phyloP scores from a whole-genome alignment of 1,140 invertebrate genomes.

The Lethrus apterus region DNA sequence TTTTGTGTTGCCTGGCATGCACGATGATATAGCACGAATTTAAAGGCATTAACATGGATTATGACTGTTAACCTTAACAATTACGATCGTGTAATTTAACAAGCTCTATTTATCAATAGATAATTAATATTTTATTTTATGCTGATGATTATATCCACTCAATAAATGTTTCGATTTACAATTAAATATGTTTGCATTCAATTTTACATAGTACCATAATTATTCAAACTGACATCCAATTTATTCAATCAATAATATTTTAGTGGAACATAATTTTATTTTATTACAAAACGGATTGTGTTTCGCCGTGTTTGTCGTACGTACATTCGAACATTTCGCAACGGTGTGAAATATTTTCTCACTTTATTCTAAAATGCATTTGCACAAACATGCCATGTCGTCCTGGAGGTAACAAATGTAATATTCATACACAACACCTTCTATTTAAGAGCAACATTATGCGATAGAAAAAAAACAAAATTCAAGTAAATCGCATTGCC shows the following conservation, averaged over 20 bases:
- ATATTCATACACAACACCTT: no score
- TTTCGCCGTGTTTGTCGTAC: neutral
- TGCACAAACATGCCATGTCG: no score
- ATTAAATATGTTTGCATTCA: conserved; percentile 11
- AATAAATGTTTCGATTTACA: neutral
- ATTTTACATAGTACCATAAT: conserved; percentile 6
- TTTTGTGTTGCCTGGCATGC: neutral
- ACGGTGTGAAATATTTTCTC: neutral
- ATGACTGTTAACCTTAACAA: neutral
- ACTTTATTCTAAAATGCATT: neutral
- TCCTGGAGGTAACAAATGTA: no score
- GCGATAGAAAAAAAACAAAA: conserved; percentile 8
- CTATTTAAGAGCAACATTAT: no score
- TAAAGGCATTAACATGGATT: neutral
- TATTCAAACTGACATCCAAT: conserved; percentile 6
- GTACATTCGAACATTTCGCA: neutral
- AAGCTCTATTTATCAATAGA: no score
- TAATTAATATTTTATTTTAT: no score
- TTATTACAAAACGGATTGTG: neutral
- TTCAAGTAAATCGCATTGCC: conserved; percentile 3
- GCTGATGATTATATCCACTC: conserved; percentile 1
- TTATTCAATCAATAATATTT: neutral
- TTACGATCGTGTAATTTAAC: neutral
- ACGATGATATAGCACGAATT: neutral
- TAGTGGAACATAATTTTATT: neutral